Evolutionary conservation across 2,113 vertebrate genomes (phyloP).

Genomic region (Cynoglossus semilaevis): DNA sequence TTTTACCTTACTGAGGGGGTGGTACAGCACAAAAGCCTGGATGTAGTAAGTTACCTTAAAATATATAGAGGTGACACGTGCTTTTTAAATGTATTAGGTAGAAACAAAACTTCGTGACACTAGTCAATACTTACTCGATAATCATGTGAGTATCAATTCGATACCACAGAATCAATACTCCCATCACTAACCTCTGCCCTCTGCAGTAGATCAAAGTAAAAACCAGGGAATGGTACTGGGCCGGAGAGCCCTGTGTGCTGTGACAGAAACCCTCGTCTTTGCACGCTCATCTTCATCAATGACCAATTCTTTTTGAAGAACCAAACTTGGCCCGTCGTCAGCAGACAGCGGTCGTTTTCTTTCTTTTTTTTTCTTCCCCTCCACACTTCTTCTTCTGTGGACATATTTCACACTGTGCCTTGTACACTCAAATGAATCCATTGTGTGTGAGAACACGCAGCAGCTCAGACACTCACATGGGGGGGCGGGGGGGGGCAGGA

Average conservation of each 20-base stretch:
- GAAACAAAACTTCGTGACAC: too few species aligned
- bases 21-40: too few species aligned
- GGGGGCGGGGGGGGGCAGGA: conserved; percentile 9
- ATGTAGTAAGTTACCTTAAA: too few species aligned
- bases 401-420: conserved; percentile 54
- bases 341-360: conserved; percentile 56
- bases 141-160: too few species aligned
- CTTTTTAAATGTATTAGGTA: too few species aligned
- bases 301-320: conserved; percentile 45
- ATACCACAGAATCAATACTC: too few species aligned
- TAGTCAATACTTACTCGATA: too few species aligned
- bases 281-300: conserved; percentile 47
- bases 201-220: too few species aligned
- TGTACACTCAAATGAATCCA: conserved; percentile 59
- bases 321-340: conserved; percentile 35
- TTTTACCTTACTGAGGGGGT: too few species aligned
- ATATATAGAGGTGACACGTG: too few species aligned
- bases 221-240: neutral
- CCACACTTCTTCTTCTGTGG: conserved; percentile 51
- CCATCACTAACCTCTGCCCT: too few species aligned
- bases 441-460: conserved; percentile 60
- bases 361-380: conserved; percentile 40
- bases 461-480: conserved; percentile 29
- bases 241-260: conserved; percentile 16
- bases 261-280: conserved; percentile 28